Evolutionary conservation across 2,888 invertebrate genomes (phyloP).

Genomic region (Argynnis bischoffii): DNA sequence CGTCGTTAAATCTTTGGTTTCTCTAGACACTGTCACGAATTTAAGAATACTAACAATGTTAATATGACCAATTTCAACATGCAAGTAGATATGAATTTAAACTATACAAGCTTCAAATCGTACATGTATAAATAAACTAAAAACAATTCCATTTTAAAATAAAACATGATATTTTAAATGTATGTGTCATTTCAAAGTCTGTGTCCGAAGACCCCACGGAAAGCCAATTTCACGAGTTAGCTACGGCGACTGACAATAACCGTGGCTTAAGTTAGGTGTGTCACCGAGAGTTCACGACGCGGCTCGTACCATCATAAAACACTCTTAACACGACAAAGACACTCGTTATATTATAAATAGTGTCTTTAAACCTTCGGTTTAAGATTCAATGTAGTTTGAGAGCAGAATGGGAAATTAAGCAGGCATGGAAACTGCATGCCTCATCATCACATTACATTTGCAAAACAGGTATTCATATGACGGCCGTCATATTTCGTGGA

Average conservation of each 20-base stretch:
- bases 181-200: slow-evolving; percentile 19
- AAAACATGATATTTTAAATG: slow-evolving; percentile 2
- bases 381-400: slow-evolving; percentile 47
- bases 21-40: slow-evolving; percentile 67
- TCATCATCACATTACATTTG: slow-evolving; percentile 62
- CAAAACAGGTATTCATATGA: slow-evolving; percentile 61
- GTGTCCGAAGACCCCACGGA: slow-evolving; percentile 63
- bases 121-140: no score
- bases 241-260: slow-evolving; percentile 77
- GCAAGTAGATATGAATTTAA: no score
- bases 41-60: not conserved
- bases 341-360: slow-evolving; percentile 39
- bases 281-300: slow-evolving; percentile 69
- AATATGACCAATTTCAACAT: no score
- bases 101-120: no score
- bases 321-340: slow-evolving; percentile 55
- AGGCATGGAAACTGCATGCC: slow-evolving; percentile 58
- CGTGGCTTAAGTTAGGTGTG: slow-evolving; percentile 63
- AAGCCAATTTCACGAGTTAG: slow-evolving; percentile 77
- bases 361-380: slow-evolving; percentile 42
- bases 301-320: slow-evolving; percentile 67
- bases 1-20: slow-evolving; percentile 77
- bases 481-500: slow-evolving; percentile 56
- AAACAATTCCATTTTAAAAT: not conserved
- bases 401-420: slow-evolving; percentile 46